Evolutionary conservation across 2,797 vertebrate genomes (phyloP).

Genomic region (Anisognathus igniventris): DNA sequence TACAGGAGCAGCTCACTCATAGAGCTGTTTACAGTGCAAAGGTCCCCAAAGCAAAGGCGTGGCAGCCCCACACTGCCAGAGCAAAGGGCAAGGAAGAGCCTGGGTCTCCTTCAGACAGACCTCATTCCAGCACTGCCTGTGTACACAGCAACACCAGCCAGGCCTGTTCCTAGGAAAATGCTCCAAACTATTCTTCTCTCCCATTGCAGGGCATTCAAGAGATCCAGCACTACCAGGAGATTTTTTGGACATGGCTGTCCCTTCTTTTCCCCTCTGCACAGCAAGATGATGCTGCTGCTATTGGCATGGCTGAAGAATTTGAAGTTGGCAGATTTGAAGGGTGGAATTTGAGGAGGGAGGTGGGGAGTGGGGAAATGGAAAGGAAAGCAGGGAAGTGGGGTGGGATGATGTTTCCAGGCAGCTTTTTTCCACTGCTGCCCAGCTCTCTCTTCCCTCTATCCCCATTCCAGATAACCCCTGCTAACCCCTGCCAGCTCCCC

Average conservation of each 20-base stretch:
- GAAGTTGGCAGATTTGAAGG: background rate
- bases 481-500: background rate
- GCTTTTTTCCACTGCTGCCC: background rate
- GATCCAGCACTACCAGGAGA: background rate
- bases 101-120: accelerated
- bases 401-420: background rate
- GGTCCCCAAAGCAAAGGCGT: background rate
- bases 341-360: background rate
- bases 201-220: background rate
- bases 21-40: background rate
- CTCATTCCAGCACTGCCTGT: background rate
- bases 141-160: accelerated
- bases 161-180: background rate
- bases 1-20: background rate
- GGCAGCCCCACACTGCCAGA: background rate
- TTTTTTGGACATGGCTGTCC: background rate
- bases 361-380: background rate
- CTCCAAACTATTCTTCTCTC: background rate
- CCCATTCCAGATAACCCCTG: background rate
- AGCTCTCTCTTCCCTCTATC: background rate
- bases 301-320: accelerated
- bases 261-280: background rate
- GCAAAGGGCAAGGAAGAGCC: background rate
- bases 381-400: background rate
- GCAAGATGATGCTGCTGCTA: background rate